phyloP scores from a whole-genome alignment of 2,797 vertebrate genomes.

The Neostethus bicornis region DNA sequence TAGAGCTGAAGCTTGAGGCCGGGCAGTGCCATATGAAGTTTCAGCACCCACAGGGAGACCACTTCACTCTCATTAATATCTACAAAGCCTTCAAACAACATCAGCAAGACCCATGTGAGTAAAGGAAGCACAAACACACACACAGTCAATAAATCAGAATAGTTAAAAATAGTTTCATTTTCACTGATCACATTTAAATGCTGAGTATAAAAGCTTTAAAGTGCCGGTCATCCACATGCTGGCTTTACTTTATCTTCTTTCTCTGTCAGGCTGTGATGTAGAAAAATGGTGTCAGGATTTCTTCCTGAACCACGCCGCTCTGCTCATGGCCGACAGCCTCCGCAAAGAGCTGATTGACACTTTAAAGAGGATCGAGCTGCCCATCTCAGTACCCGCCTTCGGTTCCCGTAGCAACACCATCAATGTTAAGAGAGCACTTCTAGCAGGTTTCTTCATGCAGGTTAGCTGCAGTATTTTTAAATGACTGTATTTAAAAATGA shows the following conservation, averaged over 20 bases:
- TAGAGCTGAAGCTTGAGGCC: constrained; percentile 79
- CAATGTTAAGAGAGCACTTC: constrained; percentile 86
- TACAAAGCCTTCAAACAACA: constrained; percentile 86
- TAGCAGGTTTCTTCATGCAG: constrained; percentile 94
- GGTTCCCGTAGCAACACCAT: constrained; percentile 82
- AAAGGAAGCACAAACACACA: not conserved
- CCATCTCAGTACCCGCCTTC: constrained; percentile 83
- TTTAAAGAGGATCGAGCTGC: constrained; percentile 86
- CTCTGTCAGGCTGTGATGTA: constrained; percentile 61
- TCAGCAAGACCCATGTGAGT: constrained; percentile 80
- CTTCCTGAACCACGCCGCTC: constrained; percentile 80
- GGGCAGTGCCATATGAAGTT: constrained; percentile 78
- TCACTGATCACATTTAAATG: not conserved
- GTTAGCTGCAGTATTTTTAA: too few relatives aligned
- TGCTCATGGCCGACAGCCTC: constrained; percentile 82
- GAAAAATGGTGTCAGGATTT: constrained; percentile 86
- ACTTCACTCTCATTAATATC: constrained; percentile 89
- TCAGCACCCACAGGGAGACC: constrained; percentile 89
- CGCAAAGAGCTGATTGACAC: constrained; percentile 82
- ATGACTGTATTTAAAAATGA: too few relatives aligned
- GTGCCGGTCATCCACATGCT: not conserved
- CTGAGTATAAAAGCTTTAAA: not conserved
- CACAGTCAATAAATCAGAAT: not conserved
- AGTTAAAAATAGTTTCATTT: too few relatives aligned
- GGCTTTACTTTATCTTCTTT: not conserved